Conservation (phyloP, 2,797 vertebrate genomes). For the Hemibagrus guttatus region DNA sequence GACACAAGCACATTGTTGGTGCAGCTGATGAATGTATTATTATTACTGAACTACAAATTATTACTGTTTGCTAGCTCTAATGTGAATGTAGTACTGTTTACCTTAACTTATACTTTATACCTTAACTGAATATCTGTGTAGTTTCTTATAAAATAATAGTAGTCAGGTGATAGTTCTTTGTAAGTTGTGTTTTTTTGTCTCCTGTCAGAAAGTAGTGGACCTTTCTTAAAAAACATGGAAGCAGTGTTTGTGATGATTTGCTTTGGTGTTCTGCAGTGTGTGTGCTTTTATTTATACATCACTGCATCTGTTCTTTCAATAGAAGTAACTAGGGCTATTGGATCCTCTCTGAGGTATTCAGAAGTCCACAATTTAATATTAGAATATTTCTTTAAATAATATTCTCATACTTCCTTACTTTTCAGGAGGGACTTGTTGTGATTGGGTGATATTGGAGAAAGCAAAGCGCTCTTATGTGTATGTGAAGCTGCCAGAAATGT, state of each 20-base stretch:
- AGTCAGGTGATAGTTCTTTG: neutral
- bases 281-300: neutral
- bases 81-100: neutral
- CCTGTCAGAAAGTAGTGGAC: too few relatives aligned
- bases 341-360: neutral
- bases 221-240: neutral
- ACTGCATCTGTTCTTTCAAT: neutral
- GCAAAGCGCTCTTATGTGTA: neutral
- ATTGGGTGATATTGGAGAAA: neutral
- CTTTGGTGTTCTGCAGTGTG: too few relatives aligned
- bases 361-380: neutral
- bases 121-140: neutral
- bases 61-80: neutral
- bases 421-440: neutral
- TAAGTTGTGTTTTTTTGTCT: neutral
- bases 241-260: neutral
- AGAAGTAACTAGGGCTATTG: neutral
- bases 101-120: too few relatives aligned
- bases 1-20: neutral
- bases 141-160: neutral
- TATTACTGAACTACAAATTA: too few relatives aligned
- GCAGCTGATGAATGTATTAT: neutral
- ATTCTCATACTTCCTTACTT: neutral
- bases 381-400: neutral
- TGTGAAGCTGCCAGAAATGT: neutral